These are phyloP conservation scores for Pristionchus arcanus DNA, from an alignment of 2,888 invertebrate species.

Conservation along the genomic window DNA sequence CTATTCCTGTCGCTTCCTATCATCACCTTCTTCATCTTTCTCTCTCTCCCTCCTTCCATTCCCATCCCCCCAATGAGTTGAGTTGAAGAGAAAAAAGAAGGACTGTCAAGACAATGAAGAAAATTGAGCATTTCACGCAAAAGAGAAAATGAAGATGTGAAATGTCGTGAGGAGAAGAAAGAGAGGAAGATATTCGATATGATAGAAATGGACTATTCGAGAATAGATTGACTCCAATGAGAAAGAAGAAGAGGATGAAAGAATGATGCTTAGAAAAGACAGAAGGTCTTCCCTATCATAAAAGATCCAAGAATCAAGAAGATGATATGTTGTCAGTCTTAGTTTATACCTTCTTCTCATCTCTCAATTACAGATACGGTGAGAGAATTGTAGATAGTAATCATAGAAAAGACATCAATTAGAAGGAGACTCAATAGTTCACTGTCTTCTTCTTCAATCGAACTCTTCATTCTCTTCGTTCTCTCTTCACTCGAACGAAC, in stretches of 20 bases:
- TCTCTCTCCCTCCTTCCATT: not conserved
- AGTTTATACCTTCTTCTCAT: not conserved
- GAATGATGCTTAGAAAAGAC: not conserved
- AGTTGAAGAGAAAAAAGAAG: not conserved
- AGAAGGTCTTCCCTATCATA: not conserved
- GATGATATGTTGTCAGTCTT: not conserved
- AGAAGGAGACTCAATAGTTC: not conserved
- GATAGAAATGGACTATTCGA: not conserved
- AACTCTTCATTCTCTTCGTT: not conserved
- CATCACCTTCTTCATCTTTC: conserved; percentile 6
- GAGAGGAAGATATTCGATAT: not conserved
- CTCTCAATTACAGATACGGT: conserved; percentile 9
- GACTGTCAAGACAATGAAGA: not conserved
- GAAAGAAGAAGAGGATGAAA: not conserved
- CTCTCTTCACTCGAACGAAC: not conserved
- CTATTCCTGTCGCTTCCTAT: conserved; percentile 43
- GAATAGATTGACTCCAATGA: conserved; percentile 1
- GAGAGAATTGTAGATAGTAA: conserved; percentile 39
- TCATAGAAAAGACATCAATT: conserved; percentile 13
- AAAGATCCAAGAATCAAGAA: not conserved
- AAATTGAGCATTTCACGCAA: conserved; percentile 36
- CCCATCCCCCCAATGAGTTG: not conserved
- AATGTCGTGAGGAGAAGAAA: conserved; percentile 6
- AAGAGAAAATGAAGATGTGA: conserved; percentile 25
- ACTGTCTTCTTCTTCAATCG: not conserved